Conservation (phyloP, 2,113 vertebrate species). For the Hydrochoerus hydrochaeris region DNA sequence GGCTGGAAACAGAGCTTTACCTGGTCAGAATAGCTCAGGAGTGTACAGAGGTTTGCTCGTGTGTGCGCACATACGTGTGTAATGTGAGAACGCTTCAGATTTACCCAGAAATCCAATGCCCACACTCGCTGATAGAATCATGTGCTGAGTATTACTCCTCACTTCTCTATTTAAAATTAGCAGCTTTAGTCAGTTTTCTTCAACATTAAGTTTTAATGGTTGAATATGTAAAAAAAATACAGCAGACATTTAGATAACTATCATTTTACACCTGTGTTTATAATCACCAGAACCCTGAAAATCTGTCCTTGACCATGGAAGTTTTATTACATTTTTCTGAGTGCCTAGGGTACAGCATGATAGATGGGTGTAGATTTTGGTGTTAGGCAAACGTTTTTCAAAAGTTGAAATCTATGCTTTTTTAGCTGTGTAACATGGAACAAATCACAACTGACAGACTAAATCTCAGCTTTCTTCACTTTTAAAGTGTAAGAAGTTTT, state of each 20-base stretch:
- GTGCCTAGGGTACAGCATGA: background rate
- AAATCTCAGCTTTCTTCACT: background rate
- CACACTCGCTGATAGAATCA: background rate
- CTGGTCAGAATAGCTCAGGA: background rate
- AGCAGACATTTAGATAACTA: background rate
- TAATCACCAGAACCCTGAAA: background rate
- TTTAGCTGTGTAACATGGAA: background rate
- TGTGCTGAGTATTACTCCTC: background rate
- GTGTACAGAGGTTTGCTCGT: no score
- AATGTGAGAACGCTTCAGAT: background rate
- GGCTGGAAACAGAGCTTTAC: background rate
- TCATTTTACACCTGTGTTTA: background rate
- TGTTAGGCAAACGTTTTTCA: background rate
- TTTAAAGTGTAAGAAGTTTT: background rate
- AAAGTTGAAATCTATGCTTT: background rate
- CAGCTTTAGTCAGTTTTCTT: background rate
- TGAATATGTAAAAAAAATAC: slow-evolving; percentile 6
- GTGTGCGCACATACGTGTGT: background rate
- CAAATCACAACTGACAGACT: background rate
- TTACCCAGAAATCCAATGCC: background rate
- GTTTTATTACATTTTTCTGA: background rate
- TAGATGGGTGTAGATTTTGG: background rate
- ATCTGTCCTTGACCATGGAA: background rate
- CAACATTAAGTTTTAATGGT: background rate
- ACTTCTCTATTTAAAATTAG: background rate